phyloP scores from a whole-genome alignment of 2,113 vertebrate species.

The Thymallus thymallus region DNA sequence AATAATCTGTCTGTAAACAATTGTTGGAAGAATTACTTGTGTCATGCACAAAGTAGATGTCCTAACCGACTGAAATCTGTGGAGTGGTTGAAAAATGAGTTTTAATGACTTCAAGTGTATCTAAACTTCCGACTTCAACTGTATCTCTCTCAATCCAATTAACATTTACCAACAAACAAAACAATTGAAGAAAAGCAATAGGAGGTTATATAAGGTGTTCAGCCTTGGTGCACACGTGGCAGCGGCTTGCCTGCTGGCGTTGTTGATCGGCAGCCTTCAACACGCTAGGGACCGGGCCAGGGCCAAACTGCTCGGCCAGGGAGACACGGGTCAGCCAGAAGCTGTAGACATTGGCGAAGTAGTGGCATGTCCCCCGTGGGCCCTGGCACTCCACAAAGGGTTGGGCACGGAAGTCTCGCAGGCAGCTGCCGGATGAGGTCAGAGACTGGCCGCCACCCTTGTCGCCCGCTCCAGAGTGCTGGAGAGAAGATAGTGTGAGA shows the following conservation, averaged over 20 bases:
- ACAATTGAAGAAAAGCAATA: background rate
- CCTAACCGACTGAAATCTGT: too few species aligned
- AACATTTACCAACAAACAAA: background rate
- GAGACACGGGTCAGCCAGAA: conserved; percentile 82
- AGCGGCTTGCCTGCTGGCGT: conserved; percentile 77
- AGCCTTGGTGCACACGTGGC: conserved; percentile 81
- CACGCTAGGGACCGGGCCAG: conserved; percentile 58
- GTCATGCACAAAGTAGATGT: too few species aligned
- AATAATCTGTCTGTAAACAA: too few species aligned
- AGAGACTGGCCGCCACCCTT: conserved; percentile 82
- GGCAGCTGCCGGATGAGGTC: conserved; percentile 83
- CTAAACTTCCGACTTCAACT: too few species aligned
- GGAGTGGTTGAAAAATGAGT: too few species aligned
- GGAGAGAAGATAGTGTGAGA: background rate
- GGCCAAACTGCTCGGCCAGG: conserved; percentile 24
- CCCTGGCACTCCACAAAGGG: conserved; percentile 48
- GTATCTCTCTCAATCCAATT: too few species aligned
- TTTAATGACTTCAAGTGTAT: too few species aligned
- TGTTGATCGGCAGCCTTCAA: conserved; percentile 70
- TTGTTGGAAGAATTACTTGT: too few species aligned
- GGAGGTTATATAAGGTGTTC: conserved; percentile 12
- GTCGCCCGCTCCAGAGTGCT: conserved; percentile 64
- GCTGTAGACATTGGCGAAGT: conserved; percentile 83
- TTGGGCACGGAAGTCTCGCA: conserved; percentile 37
- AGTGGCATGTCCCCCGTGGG: conserved; percentile 54